Evolutionary conservation across 1,140 invertebrate species (phyloP).

Genomic region (Leptoteleia sp.): DNA sequence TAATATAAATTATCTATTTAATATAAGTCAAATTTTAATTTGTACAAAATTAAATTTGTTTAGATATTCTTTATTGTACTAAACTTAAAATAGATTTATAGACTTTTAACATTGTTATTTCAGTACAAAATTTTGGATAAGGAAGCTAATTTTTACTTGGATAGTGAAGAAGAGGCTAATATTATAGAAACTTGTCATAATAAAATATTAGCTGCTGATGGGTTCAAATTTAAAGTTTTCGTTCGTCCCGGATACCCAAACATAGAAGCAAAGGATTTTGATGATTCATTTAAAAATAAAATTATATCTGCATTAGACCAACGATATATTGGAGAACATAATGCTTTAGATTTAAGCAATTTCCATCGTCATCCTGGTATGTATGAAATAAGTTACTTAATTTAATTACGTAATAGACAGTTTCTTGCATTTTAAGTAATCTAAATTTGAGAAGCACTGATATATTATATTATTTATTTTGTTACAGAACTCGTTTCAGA

Average conservation of each 20-base stretch:
- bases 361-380: constrained; percentile 89
- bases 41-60: constrained; percentile 2
- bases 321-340: constrained; percentile 88
- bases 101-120: too few relatives aligned
- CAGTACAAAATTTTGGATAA: constrained; percentile 81
- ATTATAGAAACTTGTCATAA: constrained; percentile 83
- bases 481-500: constrained; percentile 85
- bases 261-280: constrained; percentile 81
- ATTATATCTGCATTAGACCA: constrained; percentile 90
- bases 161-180: constrained; percentile 85
- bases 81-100: too few relatives aligned
- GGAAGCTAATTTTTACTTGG: constrained; percentile 85
- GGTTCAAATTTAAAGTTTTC: constrained; percentile 84
- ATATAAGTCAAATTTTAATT: too few relatives aligned
- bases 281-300: constrained; percentile 85
- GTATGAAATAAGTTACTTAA: too few relatives aligned
- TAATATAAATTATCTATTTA: constrained; percentile 1
- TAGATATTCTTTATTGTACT: neutral
- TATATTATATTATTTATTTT: neutral
- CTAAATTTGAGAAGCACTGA: too few relatives aligned
- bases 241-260: constrained; percentile 84
- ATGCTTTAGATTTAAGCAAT: constrained; percentile 89
- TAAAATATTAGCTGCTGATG: constrained; percentile 86
- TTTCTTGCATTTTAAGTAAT: too few relatives aligned
- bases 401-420: too few relatives aligned